phyloP scores from a whole-genome alignment of 1,140 invertebrate genomes.

The Chrysopa pallens region DNA sequence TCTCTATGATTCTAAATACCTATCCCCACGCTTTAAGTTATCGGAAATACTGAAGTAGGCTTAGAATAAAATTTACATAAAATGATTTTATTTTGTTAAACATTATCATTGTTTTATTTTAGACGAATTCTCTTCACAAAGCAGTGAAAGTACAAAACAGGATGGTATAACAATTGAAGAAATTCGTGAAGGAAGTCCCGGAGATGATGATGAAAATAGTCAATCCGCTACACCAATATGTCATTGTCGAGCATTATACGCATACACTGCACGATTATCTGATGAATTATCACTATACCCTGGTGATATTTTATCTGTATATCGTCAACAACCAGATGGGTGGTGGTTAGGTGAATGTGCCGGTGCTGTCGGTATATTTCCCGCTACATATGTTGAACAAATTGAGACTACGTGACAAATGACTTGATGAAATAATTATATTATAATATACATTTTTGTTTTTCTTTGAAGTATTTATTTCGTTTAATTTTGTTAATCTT shows the following conservation, averaged over 20 bases:
- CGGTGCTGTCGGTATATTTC: constrained; percentile 75
- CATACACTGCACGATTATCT: constrained; percentile 70
- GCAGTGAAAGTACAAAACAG: constrained; percentile 24
- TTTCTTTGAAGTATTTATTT: too few species aligned
- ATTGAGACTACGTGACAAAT: too few species aligned
- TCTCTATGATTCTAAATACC: too few species aligned
- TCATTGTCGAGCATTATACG: constrained; percentile 68
- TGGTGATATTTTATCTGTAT: constrained; percentile 75
- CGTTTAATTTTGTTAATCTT: too few species aligned
- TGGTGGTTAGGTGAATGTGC: constrained; percentile 88
- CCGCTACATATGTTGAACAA: constrained; percentile 75
- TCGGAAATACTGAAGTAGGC: too few species aligned
- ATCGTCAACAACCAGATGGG: constrained; percentile 80
- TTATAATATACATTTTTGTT: too few species aligned
- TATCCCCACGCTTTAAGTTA: too few species aligned
- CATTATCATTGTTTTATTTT: constrained; percentile 9
- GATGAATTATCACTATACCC: constrained; percentile 72
- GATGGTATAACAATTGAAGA: constrained; percentile 9
- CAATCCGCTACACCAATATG: constrained; percentile 24
- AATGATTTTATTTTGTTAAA: too few species aligned
- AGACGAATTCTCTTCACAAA: constrained; percentile 62
- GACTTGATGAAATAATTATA: too few species aligned
- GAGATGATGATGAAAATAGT: constrained; percentile 8
- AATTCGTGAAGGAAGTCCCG: constrained; percentile 17
- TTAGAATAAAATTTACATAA: too few species aligned